Evolutionary conservation across 2,797 vertebrate genomes (phyloP).

Genomic region (Semotilus atromaculatus): DNA sequence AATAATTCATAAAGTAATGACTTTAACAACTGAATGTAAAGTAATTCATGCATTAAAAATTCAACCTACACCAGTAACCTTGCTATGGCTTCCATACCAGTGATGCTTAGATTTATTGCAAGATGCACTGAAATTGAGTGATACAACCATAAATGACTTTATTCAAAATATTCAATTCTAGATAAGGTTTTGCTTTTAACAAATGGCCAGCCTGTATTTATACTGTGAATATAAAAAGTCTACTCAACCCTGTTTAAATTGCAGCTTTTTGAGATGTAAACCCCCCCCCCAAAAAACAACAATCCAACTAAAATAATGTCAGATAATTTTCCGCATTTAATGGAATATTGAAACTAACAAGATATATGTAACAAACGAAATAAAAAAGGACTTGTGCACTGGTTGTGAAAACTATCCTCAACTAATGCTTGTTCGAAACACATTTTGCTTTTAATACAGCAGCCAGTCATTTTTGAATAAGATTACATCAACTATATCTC

Average conservation of each 20-base stretch:
- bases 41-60: neutral
- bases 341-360: neutral
- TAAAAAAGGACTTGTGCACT: neutral
- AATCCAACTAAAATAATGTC: neutral
- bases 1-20: constrained; percentile 22
- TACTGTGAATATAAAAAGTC: neutral
- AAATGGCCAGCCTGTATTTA: neutral
- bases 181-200: neutral
- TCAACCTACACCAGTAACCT: neutral
- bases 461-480: neutral
- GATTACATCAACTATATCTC: neutral
- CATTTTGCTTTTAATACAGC: neutral
- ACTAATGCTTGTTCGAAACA: neutral
- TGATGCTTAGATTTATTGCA: neutral
- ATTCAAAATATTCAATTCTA: too few relatives aligned
- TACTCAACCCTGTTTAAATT: neutral
- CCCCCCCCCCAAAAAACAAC: too few relatives aligned
- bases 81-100: neutral
- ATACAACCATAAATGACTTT: too few relatives aligned
- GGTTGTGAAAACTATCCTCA: neutral
- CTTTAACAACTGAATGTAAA: neutral
- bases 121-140: neutral
- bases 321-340: neutral
- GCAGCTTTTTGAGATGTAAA: neutral
- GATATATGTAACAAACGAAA: neutral